phyloP scores from a whole-genome alignment of 2,797 vertebrate species.

The Pseudochirops cupreus region DNA sequence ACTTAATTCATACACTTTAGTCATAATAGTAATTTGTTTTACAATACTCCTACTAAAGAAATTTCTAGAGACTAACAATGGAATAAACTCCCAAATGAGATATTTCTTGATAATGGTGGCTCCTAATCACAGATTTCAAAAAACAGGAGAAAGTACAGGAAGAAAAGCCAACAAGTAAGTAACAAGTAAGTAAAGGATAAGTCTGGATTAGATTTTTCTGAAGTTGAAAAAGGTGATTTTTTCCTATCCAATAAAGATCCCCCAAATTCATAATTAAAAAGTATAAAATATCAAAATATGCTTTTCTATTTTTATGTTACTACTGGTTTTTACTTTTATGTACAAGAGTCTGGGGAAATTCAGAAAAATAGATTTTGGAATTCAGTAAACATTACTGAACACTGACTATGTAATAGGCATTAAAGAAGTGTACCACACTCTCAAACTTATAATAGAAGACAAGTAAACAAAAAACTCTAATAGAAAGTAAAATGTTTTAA shows the following conservation, averaged over 20 bases:
- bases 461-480: background rate
- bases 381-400: background rate
- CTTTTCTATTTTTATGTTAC: background rate
- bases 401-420: background rate
- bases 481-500: background rate
- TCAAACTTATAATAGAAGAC: background rate
- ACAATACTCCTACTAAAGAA: background rate
- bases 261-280: conserved; percentile 41
- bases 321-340: conserved; percentile 30
- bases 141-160: background rate
- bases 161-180: background rate
- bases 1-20: background rate
- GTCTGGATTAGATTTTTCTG: background rate
- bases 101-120: background rate
- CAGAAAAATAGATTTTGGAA: conserved; percentile 22
- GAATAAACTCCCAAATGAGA: background rate
- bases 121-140: background rate
- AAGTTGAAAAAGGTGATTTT: background rate
- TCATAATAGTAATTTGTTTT: background rate
- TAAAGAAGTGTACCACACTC: background rate
- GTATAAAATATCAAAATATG: background rate
- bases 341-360: conserved; percentile 33
- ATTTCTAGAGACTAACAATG: background rate
- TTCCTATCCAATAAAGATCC: conserved; percentile 21
- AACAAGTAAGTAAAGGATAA: conserved; percentile 19